Conservation (phyloP, 2,888 invertebrate genomes). For the Lampropteryx suffumata region DNA sequence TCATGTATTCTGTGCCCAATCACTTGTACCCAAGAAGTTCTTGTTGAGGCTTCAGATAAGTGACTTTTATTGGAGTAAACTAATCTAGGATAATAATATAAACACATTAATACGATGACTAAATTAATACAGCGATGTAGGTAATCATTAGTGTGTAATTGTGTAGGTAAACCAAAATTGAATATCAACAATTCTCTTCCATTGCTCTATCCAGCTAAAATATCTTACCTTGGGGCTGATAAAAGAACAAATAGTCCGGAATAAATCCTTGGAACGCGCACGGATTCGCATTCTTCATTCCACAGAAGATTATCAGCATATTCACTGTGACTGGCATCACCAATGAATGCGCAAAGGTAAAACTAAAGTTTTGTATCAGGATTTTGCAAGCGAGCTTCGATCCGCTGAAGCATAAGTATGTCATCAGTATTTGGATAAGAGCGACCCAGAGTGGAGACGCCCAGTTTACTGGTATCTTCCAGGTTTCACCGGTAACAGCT, state of each 20-base stretch:
- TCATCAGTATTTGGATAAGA: conserved; percentile 85
- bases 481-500: conserved; percentile 54
- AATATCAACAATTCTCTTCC: no score
- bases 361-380: conserved; percentile 93
- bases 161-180: no score
- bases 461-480: conserved; percentile 55
- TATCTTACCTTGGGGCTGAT: conserved; percentile 86
- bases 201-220: no score
- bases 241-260: conserved; percentile 93
- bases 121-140: no score
- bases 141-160: no score
- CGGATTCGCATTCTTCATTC: conserved; percentile 84
- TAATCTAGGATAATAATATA: no score
- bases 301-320: conserved; percentile 86
- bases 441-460: conserved; percentile 83
- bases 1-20: no score
- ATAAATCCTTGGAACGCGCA: conserved; percentile 86
- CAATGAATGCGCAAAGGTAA: conserved; percentile 91
- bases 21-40: no score
- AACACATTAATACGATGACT: no score
- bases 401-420: conserved; percentile 86
- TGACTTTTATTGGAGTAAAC: no score
- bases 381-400: conserved; percentile 94
- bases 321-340: conserved; percentile 89
- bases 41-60: no score